phyloP scores from a whole-genome alignment of 2,888 invertebrate genomes.

The Bembecia ichneumoniformis region DNA sequence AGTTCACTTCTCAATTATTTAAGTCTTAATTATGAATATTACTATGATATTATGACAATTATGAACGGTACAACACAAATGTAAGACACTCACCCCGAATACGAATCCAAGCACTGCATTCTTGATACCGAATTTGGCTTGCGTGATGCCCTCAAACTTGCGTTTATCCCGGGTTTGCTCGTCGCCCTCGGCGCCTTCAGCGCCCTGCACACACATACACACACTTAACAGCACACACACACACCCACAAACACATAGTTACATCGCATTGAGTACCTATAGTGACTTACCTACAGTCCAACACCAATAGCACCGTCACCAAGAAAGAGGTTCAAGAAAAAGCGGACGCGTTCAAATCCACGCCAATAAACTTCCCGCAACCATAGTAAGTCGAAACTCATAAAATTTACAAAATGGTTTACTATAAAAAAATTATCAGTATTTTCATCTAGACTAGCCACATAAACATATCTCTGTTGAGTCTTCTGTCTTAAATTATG shows the following conservation, averaged over 20 bases:
- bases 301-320: constrained; percentile 1
- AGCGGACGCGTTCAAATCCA: no score
- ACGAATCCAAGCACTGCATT: constrained; percentile 87
- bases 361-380: no score
- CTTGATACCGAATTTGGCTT: constrained; percentile 79
- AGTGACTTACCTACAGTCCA: constrained; percentile 3
- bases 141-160: constrained; percentile 77
- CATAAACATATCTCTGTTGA: no score
- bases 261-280: constrained; percentile 1
- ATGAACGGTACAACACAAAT: neutral
- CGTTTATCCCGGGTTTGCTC: constrained; percentile 78
- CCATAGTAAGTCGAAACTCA: no score
- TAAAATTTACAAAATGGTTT: no score
- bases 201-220: constrained; percentile 56
- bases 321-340: neutral
- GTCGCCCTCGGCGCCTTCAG: constrained; percentile 49
- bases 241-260: constrained; percentile 14
- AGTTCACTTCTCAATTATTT: neutral
- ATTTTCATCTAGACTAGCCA: no score
- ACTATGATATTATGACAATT: neutral
- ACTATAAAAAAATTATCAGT: no score
- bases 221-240: constrained; percentile 10
- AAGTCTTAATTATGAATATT: neutral
- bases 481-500: no score
- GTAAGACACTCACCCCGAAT: constrained; percentile 79